Conservation (phyloP, 2,113 vertebrate genomes). For the Oenanthe oenanthe region DNA sequence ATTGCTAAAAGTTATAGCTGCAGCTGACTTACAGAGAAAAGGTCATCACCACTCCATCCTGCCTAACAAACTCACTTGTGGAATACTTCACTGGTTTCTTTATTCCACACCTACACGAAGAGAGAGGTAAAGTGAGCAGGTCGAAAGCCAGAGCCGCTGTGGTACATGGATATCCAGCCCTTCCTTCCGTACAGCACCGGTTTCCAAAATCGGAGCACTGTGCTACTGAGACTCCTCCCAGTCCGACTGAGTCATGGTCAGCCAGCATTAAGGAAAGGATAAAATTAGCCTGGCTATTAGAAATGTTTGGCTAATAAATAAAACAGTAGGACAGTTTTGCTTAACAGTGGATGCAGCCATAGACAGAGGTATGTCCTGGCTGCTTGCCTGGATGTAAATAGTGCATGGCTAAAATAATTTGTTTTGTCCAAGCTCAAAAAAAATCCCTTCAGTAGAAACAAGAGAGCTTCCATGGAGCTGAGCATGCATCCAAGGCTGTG, state of each 20-base stretch:
- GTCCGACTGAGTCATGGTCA: neutral
- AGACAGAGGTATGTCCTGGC: slow-evolving; percentile 28
- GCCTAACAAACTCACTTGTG: neutral
- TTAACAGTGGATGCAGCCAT: neutral
- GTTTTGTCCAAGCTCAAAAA: neutral
- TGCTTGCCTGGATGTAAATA: slow-evolving; percentile 23
- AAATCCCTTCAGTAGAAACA: neutral
- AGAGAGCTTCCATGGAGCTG: neutral
- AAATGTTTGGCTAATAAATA: slow-evolving; percentile 50
- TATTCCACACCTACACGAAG: neutral
- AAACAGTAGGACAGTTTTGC: slow-evolving; percentile 31
- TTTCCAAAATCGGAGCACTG: neutral
- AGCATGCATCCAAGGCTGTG: neutral
- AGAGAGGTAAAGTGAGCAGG: neutral
- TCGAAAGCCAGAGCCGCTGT: neutral
- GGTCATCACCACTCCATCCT: neutral
- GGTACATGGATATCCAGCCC: neutral
- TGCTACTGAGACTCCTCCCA: neutral
- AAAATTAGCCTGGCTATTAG: slow-evolving; percentile 54
- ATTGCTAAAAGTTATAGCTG: neutral
- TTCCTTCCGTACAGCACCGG: rapidly evolving
- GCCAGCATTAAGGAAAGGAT: slow-evolving; percentile 9
- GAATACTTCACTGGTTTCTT: neutral
- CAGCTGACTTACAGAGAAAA: neutral
- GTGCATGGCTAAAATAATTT: slow-evolving; percentile 1